phyloP scores from a whole-genome alignment of 2,888 invertebrate species.

The Clepsis dumicolana region DNA sequence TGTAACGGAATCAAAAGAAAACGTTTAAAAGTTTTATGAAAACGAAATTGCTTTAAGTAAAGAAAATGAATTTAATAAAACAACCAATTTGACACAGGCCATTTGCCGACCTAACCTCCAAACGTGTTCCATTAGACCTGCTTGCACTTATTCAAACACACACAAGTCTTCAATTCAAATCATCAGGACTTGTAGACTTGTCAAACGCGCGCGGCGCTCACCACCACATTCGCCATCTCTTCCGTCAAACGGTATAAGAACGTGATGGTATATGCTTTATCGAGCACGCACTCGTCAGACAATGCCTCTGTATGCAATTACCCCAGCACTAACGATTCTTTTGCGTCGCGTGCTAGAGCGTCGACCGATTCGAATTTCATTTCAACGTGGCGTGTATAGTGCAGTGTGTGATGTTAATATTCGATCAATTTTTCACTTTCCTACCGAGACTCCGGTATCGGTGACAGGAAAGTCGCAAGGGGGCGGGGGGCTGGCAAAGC shows the following conservation, averaged over 20 bases:
- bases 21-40: no score
- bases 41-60: no score
- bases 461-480: constrained; percentile 83
- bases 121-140: background rate
- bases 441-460: constrained; percentile 82
- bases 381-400: constrained; percentile 74
- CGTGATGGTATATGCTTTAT: no score
- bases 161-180: background rate
- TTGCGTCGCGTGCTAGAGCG: constrained; percentile 76
- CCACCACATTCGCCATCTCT: no score
- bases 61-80: background rate
- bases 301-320: background rate
- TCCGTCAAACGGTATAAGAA: no score
- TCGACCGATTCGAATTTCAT: constrained; percentile 48
- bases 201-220: no score
- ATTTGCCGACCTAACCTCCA: background rate
- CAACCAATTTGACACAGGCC: background rate
- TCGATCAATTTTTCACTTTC: constrained; percentile 80
- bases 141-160: background rate
- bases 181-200: no score
- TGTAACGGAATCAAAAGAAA: no score
- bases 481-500: constrained; percentile 65
- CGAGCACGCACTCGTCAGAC: background rate
- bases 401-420: constrained; percentile 86
- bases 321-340: constrained; percentile 51